Evolutionary conservation across 2,888 invertebrate species (phyloP).

Genomic region (Chaetogeoica ovagalla): DNA sequence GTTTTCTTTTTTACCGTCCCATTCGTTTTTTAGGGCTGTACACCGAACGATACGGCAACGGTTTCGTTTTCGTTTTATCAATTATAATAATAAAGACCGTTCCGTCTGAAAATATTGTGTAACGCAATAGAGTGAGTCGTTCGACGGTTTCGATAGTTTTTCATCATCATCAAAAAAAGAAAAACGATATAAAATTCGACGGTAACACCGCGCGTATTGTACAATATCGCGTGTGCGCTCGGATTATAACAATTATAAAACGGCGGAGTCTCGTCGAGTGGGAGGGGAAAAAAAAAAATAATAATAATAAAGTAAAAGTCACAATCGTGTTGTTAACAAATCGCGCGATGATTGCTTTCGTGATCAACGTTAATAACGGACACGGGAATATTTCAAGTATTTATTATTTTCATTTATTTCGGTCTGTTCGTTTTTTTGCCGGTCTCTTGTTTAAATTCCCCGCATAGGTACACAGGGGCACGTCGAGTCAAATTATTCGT

Average conservation of each 20-base stretch:
- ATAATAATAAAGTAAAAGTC: no score
- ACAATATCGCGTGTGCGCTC: background rate
- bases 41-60: no score
- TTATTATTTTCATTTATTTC: conserved; percentile 19
- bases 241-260: conserved; percentile 33
- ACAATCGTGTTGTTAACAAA: conserved; percentile 17
- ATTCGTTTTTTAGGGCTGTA: no score
- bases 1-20: no score
- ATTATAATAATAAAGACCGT: no score
- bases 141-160: no score
- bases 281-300: background rate
- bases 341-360: conserved; percentile 37
- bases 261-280: background rate
- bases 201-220: no score
- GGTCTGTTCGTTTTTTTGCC: background rate
- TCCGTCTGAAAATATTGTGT: no score
- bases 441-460: background rate
- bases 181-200: no score
- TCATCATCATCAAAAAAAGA: no score
- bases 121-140: no score
- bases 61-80: no score
- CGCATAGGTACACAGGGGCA: background rate
- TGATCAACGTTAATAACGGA: conserved; percentile 45
- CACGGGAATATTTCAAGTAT: conserved; percentile 7
- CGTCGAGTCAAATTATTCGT: background rate